Base-by-base conservation (phyloP, 2,888 invertebrate species). In the Ectemnius continuus region DNA sequence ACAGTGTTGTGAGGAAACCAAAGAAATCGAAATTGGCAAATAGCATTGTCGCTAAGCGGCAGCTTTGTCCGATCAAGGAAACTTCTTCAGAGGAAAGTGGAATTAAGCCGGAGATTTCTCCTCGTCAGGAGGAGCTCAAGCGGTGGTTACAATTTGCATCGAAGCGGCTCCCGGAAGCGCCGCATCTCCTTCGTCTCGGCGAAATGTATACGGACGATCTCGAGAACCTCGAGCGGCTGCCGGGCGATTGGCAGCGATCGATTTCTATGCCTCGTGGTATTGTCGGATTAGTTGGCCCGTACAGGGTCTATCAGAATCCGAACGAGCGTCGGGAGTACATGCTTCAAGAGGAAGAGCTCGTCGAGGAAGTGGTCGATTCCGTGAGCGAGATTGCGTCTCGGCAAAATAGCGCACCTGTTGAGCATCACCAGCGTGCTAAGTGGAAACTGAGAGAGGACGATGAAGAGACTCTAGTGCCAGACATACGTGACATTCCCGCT, bases 201-300 rank as follows among this genome's bases (percentile, higher is more conserved):
- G 75, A 73, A 5, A 84, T 84, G 84, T 73, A 80, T 62, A 20
- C 69, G 45, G 68, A 62, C 58, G 69, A 69, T 46, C 20, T 28
- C 20, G 80, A 69, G 13, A 71, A 76, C 14, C 16, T 59, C n/a
- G 62, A 71, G 56, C 66, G 63, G 59, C 57, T 26, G 74, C 65
- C 67, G 56, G 20, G 36, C 23, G 78, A 71, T 67, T 81, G 73
- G 73, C 70, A 63, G 73, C 81, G 20, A 63, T 59, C 61, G 2
- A 61, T 79, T 4, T 80, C 85, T 23, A 56, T 85, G 18, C 88
- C 89, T 0, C 79, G 87, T 18, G 89, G 89, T 1, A 80, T 89
- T 20, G 85, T 89, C 8, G 90, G 89, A 2, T 82, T 90, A 52
- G 89, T 89, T 0, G 89, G 87, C 0, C 89, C 90, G 0, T 89